These are phyloP conservation scores for Erpetoichthys calabaricus DNA, from an alignment of 2,797 vertebrate genomes.

Conservation along the genomic window DNA sequence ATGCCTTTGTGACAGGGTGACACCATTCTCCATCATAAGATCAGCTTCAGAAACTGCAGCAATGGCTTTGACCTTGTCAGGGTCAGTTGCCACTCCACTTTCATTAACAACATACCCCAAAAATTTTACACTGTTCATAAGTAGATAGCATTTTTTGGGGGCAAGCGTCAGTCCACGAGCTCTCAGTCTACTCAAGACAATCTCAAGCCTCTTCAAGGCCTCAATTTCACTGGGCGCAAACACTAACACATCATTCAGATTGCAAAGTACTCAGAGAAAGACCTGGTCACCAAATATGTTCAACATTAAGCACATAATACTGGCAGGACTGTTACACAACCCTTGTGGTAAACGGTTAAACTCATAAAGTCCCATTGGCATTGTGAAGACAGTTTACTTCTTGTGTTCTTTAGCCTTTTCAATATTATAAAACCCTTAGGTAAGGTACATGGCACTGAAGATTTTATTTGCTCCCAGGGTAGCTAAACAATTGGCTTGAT, in stretches of 20 bases:
- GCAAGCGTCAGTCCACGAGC: neutral
- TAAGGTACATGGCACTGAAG: neutral
- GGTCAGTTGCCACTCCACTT: neutral
- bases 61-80: slow-evolving; percentile 1
- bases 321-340: neutral
- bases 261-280: neutral
- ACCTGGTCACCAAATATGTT: slow-evolving; percentile 2
- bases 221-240: neutral
- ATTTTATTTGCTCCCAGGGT: neutral
- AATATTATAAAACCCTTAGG: neutral
- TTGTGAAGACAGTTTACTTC: neutral
- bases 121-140: neutral
- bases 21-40: neutral
- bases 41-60: neutral
- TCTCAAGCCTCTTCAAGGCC: neutral
- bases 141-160: neutral
- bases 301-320: neutral
- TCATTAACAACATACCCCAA: neutral
- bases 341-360: neutral
- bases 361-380: neutral
- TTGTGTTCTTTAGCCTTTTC: neutral
- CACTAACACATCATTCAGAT: slow-evolving; percentile 1
- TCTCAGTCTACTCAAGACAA: neutral
- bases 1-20: slow-evolving; percentile 8
- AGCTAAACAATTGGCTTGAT: neutral